Conservation (phyloP, 2,888 invertebrate species). For the Ptilodon capucinus region DNA sequence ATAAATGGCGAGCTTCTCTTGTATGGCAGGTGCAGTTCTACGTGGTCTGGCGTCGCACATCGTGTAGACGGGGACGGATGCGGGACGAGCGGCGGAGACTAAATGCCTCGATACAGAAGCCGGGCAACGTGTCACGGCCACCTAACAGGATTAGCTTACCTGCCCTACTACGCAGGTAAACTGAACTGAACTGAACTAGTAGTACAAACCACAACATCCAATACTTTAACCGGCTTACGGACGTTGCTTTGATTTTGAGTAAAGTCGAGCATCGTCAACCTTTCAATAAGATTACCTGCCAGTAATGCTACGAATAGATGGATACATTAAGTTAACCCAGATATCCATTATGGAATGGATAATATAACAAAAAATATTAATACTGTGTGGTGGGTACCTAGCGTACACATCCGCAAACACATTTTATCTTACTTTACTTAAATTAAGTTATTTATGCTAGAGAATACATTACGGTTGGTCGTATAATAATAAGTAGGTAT, state of each 20-base stretch:
- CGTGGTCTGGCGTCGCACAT: slow-evolving; percentile 74
- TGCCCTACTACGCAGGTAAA: slow-evolving; percentile 77
- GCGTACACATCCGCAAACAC: too few species aligned
- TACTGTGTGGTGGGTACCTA: too few species aligned
- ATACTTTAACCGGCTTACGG: slow-evolving; percentile 67
- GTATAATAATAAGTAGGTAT: too few species aligned
- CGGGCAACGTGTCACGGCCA: slow-evolving; percentile 80
- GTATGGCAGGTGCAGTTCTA: slow-evolving; percentile 73
- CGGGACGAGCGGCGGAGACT: slow-evolving; percentile 55
- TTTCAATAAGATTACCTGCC: slow-evolving; percentile 24
- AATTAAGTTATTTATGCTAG: too few species aligned
- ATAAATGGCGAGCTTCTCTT: slow-evolving; percentile 78
- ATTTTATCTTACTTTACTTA: too few species aligned
- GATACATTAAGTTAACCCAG: too few species aligned
- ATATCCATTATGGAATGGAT: too few species aligned
- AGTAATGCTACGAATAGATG: neutral
- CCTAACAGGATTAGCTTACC: slow-evolving; percentile 80
- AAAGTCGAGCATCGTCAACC: slow-evolving; percentile 32
- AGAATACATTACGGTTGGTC: too few species aligned
- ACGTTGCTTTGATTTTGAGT: slow-evolving; percentile 51
- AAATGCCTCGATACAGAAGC: slow-evolving; percentile 70
- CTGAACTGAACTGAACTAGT: slow-evolving; percentile 57
- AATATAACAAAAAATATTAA: too few species aligned
- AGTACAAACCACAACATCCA: slow-evolving; percentile 51
- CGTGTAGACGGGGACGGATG: slow-evolving; percentile 66